Percentiles rank a stretch among this genome's conserved stretches.
These are phyloP conservation scores for Drosophila tropicalis DNA, from an alignment of 1,140 invertebrate genomes.

Conservation along the genomic window DNA sequence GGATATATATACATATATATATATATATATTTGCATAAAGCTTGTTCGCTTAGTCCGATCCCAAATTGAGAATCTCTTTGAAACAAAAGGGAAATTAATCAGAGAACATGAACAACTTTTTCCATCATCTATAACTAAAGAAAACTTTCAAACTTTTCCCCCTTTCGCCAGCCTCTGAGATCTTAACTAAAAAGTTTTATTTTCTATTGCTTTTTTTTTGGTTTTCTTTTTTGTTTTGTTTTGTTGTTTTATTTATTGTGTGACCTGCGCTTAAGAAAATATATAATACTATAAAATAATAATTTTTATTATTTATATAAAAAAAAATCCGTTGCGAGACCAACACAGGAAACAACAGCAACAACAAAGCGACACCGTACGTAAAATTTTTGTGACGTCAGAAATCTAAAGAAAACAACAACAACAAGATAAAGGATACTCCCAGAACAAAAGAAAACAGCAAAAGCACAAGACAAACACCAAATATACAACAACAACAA, in stretches of 20 bases:
- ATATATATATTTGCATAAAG: neutral
- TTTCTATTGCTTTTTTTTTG: slow-evolving; percentile 1
- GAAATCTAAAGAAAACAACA: slow-evolving; percentile 62
- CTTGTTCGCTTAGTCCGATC: neutral
- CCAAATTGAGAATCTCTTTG: neutral
- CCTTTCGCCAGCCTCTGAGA: neutral
- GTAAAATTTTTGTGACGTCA: slow-evolving; percentile 80
- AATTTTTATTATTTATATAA: slow-evolving; percentile 56
- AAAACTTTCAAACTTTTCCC: neutral
- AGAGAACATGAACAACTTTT: neutral
- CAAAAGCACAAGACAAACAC: slow-evolving; percentile 29
- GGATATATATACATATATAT: neutral
- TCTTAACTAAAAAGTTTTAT: neutral
- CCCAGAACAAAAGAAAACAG: slow-evolving; percentile 41
- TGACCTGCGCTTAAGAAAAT: neutral
- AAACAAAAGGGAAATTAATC: too few relatives aligned
- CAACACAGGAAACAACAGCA: slow-evolving; percentile 45
- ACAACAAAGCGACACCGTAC: slow-evolving; percentile 53
- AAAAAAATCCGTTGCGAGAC: slow-evolving; percentile 77
- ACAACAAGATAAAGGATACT: slow-evolving; percentile 32
- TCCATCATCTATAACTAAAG: neutral
- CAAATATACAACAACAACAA: slow-evolving; percentile 25
- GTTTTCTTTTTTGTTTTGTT: slow-evolving; percentile 14
- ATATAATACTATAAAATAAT: slow-evolving; percentile 7
- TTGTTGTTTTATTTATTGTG: slow-evolving; percentile 22